Evolutionary conservation across 2,113 vertebrate species (phyloP), one percentile per base, ranked within the genome.

Genomic region (Sinocyclocheilus anshuiensis): DNA sequence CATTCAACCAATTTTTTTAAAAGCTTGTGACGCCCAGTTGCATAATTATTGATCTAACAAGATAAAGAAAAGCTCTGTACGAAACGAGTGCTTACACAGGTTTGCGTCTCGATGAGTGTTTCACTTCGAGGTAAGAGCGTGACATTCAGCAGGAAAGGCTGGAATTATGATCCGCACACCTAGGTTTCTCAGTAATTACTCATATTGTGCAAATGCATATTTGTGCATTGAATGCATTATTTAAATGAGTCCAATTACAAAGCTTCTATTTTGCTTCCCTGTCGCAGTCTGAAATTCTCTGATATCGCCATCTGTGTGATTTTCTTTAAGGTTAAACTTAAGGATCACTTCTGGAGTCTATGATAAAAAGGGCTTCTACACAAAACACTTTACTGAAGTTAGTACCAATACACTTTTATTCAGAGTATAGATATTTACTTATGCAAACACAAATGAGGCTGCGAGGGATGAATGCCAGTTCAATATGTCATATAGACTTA

Each of bases 141-240:
- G 87, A 78, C 87, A 90, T 82, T 86, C 77, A 88, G 20, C 20
- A 75, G 39, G 65, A 90, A 84, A 86, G 83, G 29, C 81, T 87
- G 77, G 83, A 89, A 90, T 88, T 89, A 88, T 74, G 80, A 89
- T 86, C 84, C 33, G 74, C 80, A 86, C 65, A 53, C 84, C 74
- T 80, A 79, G 77, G 76, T 77, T 83, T 71, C 86, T 88, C 80
- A 78, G 83, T 93, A 92, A 95, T 95, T 93, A 92, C 88, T 77
- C 72, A 91, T 88, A 91, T 90, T 92, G 91, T 90, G 86, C 80
- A 57, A 87, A 88, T 88, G 90, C 88, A 90, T 91, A 90, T 92
- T 89, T 89, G 39, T 39, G 13, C 78, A 79, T 53, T 75, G 81
- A 89, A 87, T 87, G 85, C 86, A 78, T 91, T 87, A 91, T 92